Evolutionary conservation across 2,888 invertebrate genomes (phyloP).

Genomic region (Schrankia costaestrigalis): DNA sequence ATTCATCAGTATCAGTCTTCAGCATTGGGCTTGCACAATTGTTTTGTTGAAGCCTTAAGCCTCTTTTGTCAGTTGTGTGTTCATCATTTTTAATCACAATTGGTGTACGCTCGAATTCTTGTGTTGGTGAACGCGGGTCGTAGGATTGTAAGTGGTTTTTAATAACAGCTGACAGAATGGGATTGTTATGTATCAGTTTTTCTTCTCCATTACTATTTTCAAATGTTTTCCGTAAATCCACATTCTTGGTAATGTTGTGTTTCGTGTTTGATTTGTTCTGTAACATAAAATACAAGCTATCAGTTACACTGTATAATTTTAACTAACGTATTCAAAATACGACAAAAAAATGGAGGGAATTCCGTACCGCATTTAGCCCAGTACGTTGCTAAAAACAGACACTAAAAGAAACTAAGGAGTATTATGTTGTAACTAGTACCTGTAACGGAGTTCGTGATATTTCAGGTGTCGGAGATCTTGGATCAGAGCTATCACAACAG

Average conservation of each 20-base stretch:
- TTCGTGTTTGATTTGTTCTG: constrained; percentile 63
- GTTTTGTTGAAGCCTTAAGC: constrained; percentile 33
- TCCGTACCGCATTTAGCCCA: constrained; percentile 1
- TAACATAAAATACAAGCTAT: constrained; percentile 29
- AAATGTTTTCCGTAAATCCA: constrained; percentile 71
- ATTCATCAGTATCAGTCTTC: constrained; percentile 39
- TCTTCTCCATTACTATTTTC: constrained; percentile 60
- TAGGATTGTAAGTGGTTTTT: constrained; percentile 72
- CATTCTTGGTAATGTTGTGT: constrained; percentile 74
- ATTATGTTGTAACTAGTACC: constrained; percentile 42
- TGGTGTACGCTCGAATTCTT: constrained; percentile 82
- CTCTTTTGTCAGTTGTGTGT: constrained; percentile 34
- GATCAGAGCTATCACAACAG: constrained; percentile 64
- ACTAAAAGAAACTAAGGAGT: not conserved
- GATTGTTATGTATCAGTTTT: constrained; percentile 68
- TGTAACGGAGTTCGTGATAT: constrained; percentile 81
- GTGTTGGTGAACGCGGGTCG: constrained; percentile 81
- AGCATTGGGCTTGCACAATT: constrained; percentile 51
- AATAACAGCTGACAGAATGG: constrained; percentile 71
- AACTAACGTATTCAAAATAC: not conserved
- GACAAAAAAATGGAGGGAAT: constrained; percentile 22
- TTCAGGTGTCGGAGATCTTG: constrained; percentile 81
- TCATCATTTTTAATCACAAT: constrained; percentile 62
- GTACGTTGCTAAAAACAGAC: not conserved
- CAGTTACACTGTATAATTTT: too few species aligned